Percentiles rank a stretch among this genome's conserved stretches.
phyloP scores from a whole-genome alignment of 2,888 invertebrate genomes.

The Meandrusa payeni region DNA sequence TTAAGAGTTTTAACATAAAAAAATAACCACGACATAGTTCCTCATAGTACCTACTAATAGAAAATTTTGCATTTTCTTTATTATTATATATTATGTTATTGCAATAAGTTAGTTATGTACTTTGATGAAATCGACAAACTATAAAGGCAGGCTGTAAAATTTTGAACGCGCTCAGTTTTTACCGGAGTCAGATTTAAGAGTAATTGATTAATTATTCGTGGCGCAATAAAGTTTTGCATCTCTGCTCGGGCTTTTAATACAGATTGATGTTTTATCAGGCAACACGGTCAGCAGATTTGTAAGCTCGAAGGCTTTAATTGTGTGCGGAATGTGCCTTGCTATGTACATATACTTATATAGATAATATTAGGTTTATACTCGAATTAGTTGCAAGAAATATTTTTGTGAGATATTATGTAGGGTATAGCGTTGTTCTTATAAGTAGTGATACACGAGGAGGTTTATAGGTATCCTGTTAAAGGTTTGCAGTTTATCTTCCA shows the following conservation, averaged over 20 bases:
- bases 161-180: conserved; percentile 18
- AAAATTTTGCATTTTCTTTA: conserved; percentile 77
- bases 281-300: conserved; percentile 66
- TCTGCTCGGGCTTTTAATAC: conserved; percentile 47
- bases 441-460: conserved; percentile 65
- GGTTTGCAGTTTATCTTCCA: conserved; percentile 81
- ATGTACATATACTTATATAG: conserved; percentile 65
- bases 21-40: conserved; percentile 77
- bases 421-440: conserved; percentile 66
- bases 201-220: conserved; percentile 17
- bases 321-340: conserved; percentile 82
- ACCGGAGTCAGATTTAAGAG: conserved; percentile 11
- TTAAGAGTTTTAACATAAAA: conserved; percentile 52
- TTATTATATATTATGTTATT: conserved; percentile 63
- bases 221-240: conserved; percentile 32
- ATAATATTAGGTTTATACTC: conserved; percentile 76
- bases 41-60: conserved; percentile 80
- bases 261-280: conserved; percentile 73
- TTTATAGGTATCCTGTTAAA: conserved; percentile 74
- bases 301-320: conserved; percentile 71
- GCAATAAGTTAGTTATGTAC: conserved; percentile 73
- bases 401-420: conserved; percentile 75
- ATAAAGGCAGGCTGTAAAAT: conserved; percentile 32
- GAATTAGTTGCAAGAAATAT: conserved; percentile 79
- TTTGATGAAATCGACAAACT: conserved; percentile 40